Evolutionary conservation across 2,888 invertebrate genomes (phyloP).

Genomic region (Eupithecia abbreviata): DNA sequence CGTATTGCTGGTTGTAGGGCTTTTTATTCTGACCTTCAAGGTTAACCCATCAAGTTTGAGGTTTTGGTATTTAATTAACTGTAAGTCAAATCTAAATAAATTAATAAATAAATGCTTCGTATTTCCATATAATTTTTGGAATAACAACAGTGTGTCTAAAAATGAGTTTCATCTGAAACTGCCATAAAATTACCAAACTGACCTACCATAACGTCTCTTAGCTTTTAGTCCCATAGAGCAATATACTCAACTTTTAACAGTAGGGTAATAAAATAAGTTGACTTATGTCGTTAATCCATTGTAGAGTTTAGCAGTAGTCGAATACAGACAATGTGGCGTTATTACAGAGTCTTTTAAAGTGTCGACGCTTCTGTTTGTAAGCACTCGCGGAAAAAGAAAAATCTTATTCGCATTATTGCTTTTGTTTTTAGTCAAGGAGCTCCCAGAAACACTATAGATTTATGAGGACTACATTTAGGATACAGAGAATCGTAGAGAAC

Average conservation of each 20-base stretch:
- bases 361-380: constrained; percentile 40
- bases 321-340: constrained; percentile 61
- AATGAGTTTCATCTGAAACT: background rate
- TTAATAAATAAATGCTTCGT: background rate
- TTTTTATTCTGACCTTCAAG: background rate
- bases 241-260: constrained; percentile 62
- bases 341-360: constrained; percentile 45
- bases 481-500: background rate
- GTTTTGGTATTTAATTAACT: too few species aligned
- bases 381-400: constrained; percentile 11
- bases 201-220: constrained; percentile 52
- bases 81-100: too few species aligned
- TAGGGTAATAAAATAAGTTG: constrained; percentile 66
- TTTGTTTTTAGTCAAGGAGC: background rate
- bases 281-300: constrained; percentile 72
- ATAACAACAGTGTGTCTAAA: background rate
- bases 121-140: background rate
- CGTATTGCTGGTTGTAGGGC: background rate
- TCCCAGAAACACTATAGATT: background rate
- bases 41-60: background rate
- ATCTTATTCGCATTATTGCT: background rate
- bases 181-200: constrained; percentile 44
- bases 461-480: background rate
- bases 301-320: constrained; percentile 62
- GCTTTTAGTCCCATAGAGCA: constrained; percentile 41